These are phyloP conservation scores for Xylophagus ater DNA, from an alignment of 2,888 invertebrate genomes.

Conservation along the genomic window DNA sequence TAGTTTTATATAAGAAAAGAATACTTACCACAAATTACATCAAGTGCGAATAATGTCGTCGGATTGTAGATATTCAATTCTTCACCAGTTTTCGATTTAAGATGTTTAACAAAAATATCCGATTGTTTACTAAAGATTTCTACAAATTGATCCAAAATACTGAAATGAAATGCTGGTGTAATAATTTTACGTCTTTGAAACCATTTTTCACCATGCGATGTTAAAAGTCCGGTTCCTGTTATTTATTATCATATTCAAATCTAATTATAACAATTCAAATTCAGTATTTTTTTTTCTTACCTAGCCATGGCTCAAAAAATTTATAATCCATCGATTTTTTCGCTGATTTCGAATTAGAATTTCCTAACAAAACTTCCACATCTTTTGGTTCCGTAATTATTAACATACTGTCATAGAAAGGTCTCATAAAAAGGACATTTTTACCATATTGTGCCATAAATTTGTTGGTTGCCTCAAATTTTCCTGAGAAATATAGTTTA, in stretches of 20 bases:
- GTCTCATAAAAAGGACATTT: slow-evolving; percentile 4
- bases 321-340: slow-evolving; percentile 5
- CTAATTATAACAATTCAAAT: no score
- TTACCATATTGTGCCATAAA: slow-evolving; percentile 2
- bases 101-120: slow-evolving; percentile 44
- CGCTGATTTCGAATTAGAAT: slow-evolving; percentile 8
- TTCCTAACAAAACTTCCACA: slow-evolving; percentile 2
- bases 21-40: slow-evolving; percentile 9
- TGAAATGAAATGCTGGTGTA: slow-evolving; percentile 65
- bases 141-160: slow-evolving; percentile 56
- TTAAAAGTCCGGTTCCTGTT: slow-evolving; percentile 17
- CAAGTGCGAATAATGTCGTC: slow-evolving; percentile 1
- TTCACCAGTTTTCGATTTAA: slow-evolving; percentile 26
- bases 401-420: neutral
- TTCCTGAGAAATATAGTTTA: no score
- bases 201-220: slow-evolving; percentile 42
- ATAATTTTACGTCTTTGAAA: slow-evolving; percentile 50
- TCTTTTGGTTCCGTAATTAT: slow-evolving; percentile 6
- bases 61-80: slow-evolving; percentile 1
- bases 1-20: neutral
- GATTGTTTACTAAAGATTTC: slow-evolving; percentile 53
- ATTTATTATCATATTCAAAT: no score
- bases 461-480: no score
- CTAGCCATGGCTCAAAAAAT: slow-evolving; percentile 5
- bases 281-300: no score